Base-by-base conservation (phyloP, 2,888 invertebrate species). In the Spilarctia lutea region DNA sequence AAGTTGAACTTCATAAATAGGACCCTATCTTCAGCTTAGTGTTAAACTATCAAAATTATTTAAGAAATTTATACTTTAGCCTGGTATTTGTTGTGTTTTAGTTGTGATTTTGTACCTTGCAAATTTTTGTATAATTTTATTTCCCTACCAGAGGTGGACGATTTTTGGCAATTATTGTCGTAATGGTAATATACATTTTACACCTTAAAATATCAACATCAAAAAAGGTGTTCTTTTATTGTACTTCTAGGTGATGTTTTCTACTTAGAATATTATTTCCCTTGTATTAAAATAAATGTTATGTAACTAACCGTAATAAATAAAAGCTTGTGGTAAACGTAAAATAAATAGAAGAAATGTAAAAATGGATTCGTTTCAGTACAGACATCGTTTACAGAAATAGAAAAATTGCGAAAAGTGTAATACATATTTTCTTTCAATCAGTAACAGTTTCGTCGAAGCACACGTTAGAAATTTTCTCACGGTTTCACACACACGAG, bases 401-500 rank as follows among this genome's bases (percentile, higher is more conserved):
- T 45, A 42, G 39, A 45, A 68, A 30, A 11, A 42, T 30, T 68
- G 10, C 56, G 33, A 35, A 56, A 35, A 3, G 35, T 68, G 24
- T 56, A 56, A 45, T 68, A 39, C 3, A 39, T 39, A 30, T 63
- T 63, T 63, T 63, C 63, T 63, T 63, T 18, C 8, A 30, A 63
- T 30, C 16, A 18, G 27, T 10, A 56, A 56, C 52, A 24, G 39
- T 27, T n/a, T 39, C 75, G 77, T 79, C 73, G 65, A 77, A 85
- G 79, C 76, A 74, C 79, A 82, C 71, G 81, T 83, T 78, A 72
- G 81, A 78, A 85, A 85, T 87, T 88, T 89, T 89, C 89, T 86
- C 87, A 88, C 89, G 90, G 91, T 93, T 93, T 88, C 80, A 89
- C 87, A 84, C 89, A 86, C 87, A 89, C 87, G 84, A 86, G 88